phyloP scores from a whole-genome alignment of 2,797 vertebrate species.

The Galaxias olidus region DNA sequence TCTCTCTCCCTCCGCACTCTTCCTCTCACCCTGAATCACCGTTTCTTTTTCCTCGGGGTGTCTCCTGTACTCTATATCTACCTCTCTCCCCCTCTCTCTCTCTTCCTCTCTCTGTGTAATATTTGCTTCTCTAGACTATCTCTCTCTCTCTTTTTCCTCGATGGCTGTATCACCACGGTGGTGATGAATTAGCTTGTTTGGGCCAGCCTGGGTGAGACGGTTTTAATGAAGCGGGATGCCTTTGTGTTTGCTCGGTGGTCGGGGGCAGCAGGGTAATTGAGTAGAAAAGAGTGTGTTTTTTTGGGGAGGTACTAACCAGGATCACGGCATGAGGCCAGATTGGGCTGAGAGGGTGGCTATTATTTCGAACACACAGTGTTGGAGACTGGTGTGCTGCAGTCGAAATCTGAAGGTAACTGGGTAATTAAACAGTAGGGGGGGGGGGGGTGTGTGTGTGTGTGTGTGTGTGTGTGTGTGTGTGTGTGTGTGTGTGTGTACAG shows the following conservation, averaged over 20 bases:
- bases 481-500: too few species aligned
- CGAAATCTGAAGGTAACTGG: too few species aligned
- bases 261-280: constrained; percentile 90
- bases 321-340: constrained; percentile 81
- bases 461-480: constrained; percentile 4
- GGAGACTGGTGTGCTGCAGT: too few species aligned
- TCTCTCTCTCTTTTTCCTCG: constrained; percentile 11
- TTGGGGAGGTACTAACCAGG: constrained; percentile 81
- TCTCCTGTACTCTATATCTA: not conserved
- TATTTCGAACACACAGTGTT: constrained; percentile 79
- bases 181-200: constrained; percentile 89
- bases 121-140: too few species aligned
- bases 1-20: not conserved
- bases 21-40: not conserved
- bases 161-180: constrained; percentile 39
- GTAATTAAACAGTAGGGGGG: too few species aligned
- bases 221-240: constrained; percentile 92
- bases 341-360: constrained; percentile 74
- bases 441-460: not conserved
- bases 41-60: not conserved
- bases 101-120: not conserved
- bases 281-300: constrained; percentile 84
- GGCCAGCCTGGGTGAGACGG: constrained; percentile 80
- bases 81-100: constrained; percentile 2
- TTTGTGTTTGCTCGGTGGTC: constrained; percentile 88